Evolutionary conservation across 2,888 invertebrate species (phyloP), one percentile per base, ranked within the genome.

Genomic region (Athalia rosae): DNA sequence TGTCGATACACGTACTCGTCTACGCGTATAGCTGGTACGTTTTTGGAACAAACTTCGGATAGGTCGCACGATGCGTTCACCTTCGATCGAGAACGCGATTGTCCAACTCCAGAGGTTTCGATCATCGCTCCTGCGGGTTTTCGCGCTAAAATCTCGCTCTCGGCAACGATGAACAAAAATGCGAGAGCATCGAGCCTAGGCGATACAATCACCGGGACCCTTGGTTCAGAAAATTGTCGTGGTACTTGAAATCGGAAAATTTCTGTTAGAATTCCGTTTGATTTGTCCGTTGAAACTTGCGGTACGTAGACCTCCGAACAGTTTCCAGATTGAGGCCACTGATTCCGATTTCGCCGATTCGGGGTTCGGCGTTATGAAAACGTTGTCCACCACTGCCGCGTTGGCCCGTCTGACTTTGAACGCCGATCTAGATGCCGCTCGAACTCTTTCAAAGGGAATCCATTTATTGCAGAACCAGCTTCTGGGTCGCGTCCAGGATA

Each of bases 311-410:
- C 28, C 41, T 9, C 43, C 3, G 45, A 59, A 48, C 59, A 13
- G 59, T 61, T 59, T 28, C 13, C 8, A 71, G 77, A 77, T 77
- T 62, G 77, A 73, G 73, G 77, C 61, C 73, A 62, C 53, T 53
- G 73, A 77, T 77, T 77, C 73, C 48, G 71, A 28, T 61, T 43
- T 48, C 59, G 11, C 28, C 45, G 64, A 61, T 53, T 76, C 28
- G 56, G 28, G 28, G 28, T 28, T 48, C 3, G 9, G 53, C 84
- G 83, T 86, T 86, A 86, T 86, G 86, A 85, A 85, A 87, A 84
- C 82, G 80, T 80, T 82, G 83, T 79, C 69, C 47, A 13, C 66
- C 15, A 15, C 56, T 62, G 47, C 3, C 56, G 61, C 62, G 48
- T 28, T 28, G 28, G 28, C 28, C 28, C 28, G 28, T 28, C 28